Percentiles rank a stretch among this genome's conserved stretches.
Conservation (phyloP, 2,113 vertebrate species). For the Petrocephalus zakoni region DNA sequence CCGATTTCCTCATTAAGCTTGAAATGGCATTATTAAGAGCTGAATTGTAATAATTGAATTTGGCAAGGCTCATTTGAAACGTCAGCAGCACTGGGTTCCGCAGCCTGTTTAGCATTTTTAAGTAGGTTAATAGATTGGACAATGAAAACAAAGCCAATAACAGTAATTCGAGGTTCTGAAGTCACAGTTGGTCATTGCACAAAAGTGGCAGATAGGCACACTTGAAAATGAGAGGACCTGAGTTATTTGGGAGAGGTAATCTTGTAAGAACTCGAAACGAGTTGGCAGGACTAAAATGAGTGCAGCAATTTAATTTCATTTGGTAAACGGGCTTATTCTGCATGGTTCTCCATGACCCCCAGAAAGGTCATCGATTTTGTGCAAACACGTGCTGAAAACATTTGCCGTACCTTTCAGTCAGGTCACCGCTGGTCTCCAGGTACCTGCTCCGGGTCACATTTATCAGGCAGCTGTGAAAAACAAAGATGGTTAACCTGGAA, state of each 20-base stretch:
- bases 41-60: conserved; percentile 7
- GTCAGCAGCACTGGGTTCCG: background rate
- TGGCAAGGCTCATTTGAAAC: background rate
- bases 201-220: background rate
- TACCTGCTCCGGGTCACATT: background rate
- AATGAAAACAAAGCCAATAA: background rate
- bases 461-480: background rate
- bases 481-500: background rate
- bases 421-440: background rate
- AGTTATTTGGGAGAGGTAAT: background rate
- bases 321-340: background rate
- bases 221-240: background rate
- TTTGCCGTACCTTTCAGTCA: background rate
- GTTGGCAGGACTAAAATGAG: background rate
- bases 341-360: background rate
- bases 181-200: background rate
- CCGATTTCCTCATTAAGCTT: conserved; percentile 3
- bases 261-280: background rate
- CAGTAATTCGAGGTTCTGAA: background rate
- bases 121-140: background rate
- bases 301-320: background rate
- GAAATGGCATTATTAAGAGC: conserved; percentile 4
- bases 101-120: background rate
- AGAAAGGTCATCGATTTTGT: background rate
- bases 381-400: background rate